Evolutionary conservation across 2,888 invertebrate species (phyloP).

Genomic region (Drosophila kanekoi): DNA sequence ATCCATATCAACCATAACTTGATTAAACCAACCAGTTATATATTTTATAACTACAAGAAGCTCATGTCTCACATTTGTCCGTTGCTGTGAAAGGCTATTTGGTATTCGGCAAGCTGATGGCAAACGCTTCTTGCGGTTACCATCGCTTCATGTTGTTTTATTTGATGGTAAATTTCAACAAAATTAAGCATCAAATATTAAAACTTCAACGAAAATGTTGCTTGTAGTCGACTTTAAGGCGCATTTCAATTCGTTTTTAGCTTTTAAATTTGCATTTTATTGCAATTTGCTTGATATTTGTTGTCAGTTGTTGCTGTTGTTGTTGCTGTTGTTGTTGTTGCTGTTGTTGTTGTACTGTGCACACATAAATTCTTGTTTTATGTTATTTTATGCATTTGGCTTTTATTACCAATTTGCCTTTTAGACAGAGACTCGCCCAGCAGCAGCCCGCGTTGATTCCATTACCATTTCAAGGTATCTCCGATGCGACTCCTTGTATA

Average conservation of each 20-base stretch:
- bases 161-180: slow-evolving; percentile 52
- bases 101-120: neutral
- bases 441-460: slow-evolving; percentile 44
- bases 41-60: no score
- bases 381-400: slow-evolving; percentile 77
- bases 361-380: slow-evolving; percentile 77
- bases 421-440: slow-evolving; percentile 28
- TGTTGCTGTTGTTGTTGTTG: slow-evolving; percentile 11
- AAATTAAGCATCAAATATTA: slow-evolving; percentile 77
- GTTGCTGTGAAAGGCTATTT: neutral
- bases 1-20: no score
- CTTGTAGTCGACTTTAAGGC: slow-evolving; percentile 56
- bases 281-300: slow-evolving; percentile 78
- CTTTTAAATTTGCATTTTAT: slow-evolving; percentile 78
- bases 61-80: neutral
- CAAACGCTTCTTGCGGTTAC: slow-evolving; percentile 22
- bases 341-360: slow-evolving; percentile 9
- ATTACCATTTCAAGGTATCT: slow-evolving; percentile 54
- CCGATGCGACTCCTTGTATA: slow-evolving; percentile 20
- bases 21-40: no score
- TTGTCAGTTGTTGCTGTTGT: slow-evolving; percentile 12
- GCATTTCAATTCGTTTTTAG: slow-evolving; percentile 40
- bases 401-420: slow-evolving; percentile 73
- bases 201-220: slow-evolving; percentile 48
- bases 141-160: slow-evolving; percentile 34